Base-by-base conservation (phyloP, 2,797 vertebrate species). In the Chrosomus eos region DNA sequence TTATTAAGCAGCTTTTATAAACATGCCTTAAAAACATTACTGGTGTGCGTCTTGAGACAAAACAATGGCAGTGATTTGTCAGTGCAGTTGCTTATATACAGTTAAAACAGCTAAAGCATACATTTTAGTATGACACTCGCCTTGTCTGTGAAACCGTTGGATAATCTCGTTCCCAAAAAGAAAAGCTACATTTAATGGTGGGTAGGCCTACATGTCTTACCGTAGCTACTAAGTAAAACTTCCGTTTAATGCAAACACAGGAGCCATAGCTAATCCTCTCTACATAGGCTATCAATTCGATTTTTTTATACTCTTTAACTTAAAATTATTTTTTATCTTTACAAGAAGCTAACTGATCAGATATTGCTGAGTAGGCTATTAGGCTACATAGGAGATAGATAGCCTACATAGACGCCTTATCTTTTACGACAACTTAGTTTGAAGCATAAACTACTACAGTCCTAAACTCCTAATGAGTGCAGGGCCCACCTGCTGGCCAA, bases 401-500 rank as follows among this genome's bases (percentile, higher is more conserved):
- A 18, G 43, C 45, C 14, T 40, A 26, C 4, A 23, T 18, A 2
- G 45, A 31, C 4, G 18, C 8, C 28, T 21, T 51, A 21, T 31
- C 8, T 8, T 66, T 18, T 43, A 11, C 18, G 14, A 45, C 33
- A 36, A 33, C 28, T 23, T 23, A 5, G 11, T 14, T 58, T 36
- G 1, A 76, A 80, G 21, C 14, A 36, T 7, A 21, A 55, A 5
- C 33, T 36, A 60, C 7, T 36, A 64, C 13, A 48, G 36, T 38
- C 38, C 16, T 64, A 38, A 71, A 38, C 14, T 28, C 28, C 6
- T 51, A 28, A 36, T 3, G 14, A 16, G 28, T 75, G 18, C 36
- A 55, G 72, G 18, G 21, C 83, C 88, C 88, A 82, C 70, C 88
- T 89, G 53, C 85, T 85, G 88, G 80, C 13, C 36, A 77, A 82